phyloP scores from a whole-genome alignment of 2,797 vertebrate species.

The Spinus olivaceus region DNA sequence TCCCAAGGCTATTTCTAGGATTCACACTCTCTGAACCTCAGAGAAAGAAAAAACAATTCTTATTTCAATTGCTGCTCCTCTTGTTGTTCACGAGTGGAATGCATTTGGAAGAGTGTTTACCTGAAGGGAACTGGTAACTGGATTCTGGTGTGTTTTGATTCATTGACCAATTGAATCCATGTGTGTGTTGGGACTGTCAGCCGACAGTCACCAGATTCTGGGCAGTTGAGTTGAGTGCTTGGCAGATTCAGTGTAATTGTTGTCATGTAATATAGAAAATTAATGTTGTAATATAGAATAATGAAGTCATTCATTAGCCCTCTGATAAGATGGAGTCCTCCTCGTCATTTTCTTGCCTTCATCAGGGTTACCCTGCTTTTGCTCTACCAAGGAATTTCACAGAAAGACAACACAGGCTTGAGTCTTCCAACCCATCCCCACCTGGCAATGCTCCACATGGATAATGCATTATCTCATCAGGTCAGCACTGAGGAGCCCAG shows the following conservation, averaged over 20 bases:
- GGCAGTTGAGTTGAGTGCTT: not conserved
- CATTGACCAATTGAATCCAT: not conserved
- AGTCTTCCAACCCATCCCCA: not conserved
- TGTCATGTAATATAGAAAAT: too few species aligned
- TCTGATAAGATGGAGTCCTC: not conserved
- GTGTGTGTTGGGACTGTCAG: not conserved
- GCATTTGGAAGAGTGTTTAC: not conserved
- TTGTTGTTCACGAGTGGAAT: not conserved
- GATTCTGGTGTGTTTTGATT: not conserved
- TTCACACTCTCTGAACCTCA: not conserved
- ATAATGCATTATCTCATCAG: fast-evolving
- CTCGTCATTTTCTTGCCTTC: not conserved
- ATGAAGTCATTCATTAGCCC: not conserved
- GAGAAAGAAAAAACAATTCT: not conserved
- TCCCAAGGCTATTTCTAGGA: not conserved
- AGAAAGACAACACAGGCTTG: not conserved
- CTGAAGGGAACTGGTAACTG: not conserved
- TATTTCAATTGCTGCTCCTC: not conserved
- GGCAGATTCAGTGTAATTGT: not conserved
- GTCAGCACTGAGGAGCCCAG: not conserved
- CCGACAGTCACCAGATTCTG: too few species aligned
- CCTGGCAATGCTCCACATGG: not conserved
- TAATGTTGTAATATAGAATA: too few species aligned
- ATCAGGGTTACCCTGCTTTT: not conserved
- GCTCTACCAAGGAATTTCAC: not conserved